Conservation (phyloP, 2,113 vertebrate genomes). For the Channa maculata region DNA sequence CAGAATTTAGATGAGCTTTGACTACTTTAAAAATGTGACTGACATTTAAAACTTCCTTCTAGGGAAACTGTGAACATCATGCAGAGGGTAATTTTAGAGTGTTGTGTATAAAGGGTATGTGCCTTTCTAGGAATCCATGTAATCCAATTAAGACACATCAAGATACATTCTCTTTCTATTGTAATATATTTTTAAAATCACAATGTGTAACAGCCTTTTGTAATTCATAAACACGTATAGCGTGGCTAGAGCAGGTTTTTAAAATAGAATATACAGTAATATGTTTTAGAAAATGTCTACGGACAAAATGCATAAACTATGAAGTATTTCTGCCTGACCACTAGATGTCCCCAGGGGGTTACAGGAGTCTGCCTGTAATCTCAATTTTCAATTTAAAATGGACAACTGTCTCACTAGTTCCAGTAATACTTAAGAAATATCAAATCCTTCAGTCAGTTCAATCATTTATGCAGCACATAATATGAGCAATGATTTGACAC, state of each 20-base stretch:
- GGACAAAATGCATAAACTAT: too few relatives aligned
- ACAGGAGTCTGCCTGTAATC: background rate
- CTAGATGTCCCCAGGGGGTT: conserved; percentile 61
- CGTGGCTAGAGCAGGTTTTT: too few relatives aligned
- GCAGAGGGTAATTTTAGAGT: background rate
- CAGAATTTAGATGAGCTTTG: too few relatives aligned
- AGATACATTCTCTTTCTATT: too few relatives aligned
- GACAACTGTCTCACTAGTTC: background rate
- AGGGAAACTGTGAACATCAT: background rate
- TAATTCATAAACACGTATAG: too few relatives aligned
- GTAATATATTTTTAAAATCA: too few relatives aligned
- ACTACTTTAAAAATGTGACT: background rate
- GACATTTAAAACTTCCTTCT: background rate
- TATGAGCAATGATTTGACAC: conserved; percentile 11
- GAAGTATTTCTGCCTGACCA: conserved; percentile 14
- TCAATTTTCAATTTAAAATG: conserved; percentile 4
- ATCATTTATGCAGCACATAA: conserved; percentile 1
- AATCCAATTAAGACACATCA: too few relatives aligned
- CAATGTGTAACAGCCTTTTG: too few relatives aligned
- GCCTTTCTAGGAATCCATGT: too few relatives aligned
- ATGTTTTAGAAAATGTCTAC: too few relatives aligned
- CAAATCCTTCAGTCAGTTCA: conserved; percentile 15
- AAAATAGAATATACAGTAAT: too few relatives aligned
- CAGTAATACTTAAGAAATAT: background rate
- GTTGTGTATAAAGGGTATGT: background rate